Evolutionary conservation across 2,113 vertebrate species (phyloP).

Genomic region (Piprites chloris): DNA sequence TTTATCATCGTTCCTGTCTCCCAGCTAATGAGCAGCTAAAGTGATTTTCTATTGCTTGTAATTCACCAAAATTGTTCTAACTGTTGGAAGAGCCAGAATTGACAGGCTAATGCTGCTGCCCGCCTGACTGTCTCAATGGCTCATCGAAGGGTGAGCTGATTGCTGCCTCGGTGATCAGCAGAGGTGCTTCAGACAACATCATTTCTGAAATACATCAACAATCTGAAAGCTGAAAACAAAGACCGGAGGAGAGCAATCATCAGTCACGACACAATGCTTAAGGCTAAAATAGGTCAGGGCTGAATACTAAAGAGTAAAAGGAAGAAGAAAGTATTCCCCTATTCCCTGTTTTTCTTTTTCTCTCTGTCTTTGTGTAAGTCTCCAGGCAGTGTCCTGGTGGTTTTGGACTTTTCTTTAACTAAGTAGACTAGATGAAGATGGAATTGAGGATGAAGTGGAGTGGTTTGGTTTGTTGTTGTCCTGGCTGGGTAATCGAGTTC

Average conservation of each 20-base stretch:
- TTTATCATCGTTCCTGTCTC: slow-evolving; percentile 66
- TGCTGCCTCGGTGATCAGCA: slow-evolving; percentile 64
- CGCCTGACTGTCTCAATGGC: slow-evolving; percentile 60
- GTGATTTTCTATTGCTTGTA: slow-evolving; percentile 77
- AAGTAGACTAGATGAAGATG: neutral
- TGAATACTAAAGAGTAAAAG: slow-evolving; percentile 35
- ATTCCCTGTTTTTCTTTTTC: neutral
- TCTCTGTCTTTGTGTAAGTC: neutral
- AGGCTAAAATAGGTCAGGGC: slow-evolving; percentile 48
- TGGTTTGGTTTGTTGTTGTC: neutral
- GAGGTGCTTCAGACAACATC: slow-evolving; percentile 68
- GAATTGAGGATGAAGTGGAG: neutral
- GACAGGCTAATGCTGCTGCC: slow-evolving; percentile 69
- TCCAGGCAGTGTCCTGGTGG: neutral
- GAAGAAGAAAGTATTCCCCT: neutral
- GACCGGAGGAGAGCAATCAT: slow-evolving; percentile 33
- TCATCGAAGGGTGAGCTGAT: slow-evolving; percentile 66
- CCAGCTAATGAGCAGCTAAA: slow-evolving; percentile 71
- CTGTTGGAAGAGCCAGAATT: slow-evolving; percentile 70
- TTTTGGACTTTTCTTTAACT: neutral
- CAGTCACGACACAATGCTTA: neutral
- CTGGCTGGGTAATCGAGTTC: neutral
- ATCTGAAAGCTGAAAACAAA: slow-evolving; percentile 62
- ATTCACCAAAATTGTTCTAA: slow-evolving; percentile 76
- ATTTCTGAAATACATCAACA: slow-evolving; percentile 64